These are phyloP conservation scores for Conchocele bisecta DNA, from an alignment of 2,888 invertebrate genomes.

Conservation along the genomic window DNA sequence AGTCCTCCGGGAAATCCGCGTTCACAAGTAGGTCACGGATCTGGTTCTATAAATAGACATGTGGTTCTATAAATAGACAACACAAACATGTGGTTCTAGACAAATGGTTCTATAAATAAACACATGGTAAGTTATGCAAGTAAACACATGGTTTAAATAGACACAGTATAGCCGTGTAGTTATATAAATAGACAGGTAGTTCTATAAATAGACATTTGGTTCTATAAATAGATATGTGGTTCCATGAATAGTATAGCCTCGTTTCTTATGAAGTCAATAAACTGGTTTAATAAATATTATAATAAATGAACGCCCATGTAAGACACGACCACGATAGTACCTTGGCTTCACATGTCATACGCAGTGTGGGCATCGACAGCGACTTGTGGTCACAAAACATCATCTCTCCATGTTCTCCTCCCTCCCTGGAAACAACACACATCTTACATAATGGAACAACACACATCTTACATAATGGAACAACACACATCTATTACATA, in stretches of 20 bases:
- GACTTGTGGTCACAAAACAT: conserved; percentile 96
- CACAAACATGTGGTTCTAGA: background rate
- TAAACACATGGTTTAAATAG: background rate
- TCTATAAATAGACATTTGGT: conserved; percentile 80
- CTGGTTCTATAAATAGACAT: conserved; percentile 85
- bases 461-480: background rate
- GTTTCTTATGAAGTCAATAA: no score
- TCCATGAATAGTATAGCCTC: no score
- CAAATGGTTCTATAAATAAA: background rate
- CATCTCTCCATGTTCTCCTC: conserved; percentile 87
- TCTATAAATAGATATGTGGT: background rate
- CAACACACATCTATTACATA: no score
- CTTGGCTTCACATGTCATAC: conserved; percentile 94
- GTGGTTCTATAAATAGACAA: background rate
- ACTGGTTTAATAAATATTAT: no score
- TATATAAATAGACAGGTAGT: conserved; percentile 85
- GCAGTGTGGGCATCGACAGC: conserved; percentile 93
- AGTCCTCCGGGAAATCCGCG: conserved; percentile 95
- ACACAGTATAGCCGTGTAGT: background rate
- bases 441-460: background rate
- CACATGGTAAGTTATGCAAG: background rate
- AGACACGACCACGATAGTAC: conserved; percentile 56
- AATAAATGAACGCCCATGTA: no score
- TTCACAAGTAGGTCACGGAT: conserved; percentile 88
- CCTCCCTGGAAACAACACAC: conserved; percentile 71